Conservation (phyloP, 2,888 invertebrate genomes). For the Drosophila suboccidentalis region DNA sequence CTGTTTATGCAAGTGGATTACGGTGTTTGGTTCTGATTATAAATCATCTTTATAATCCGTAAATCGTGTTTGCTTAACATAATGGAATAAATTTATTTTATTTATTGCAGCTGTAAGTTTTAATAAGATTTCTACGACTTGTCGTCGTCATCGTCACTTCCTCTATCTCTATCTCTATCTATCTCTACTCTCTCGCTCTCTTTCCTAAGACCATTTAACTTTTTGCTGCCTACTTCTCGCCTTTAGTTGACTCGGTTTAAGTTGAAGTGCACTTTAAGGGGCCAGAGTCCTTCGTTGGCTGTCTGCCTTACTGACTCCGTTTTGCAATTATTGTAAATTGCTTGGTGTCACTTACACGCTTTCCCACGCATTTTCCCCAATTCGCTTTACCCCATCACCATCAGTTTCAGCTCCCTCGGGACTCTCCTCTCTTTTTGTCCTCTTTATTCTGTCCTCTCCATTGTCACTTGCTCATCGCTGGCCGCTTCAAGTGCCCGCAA, state of each 20-base stretch:
- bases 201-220: slow-evolving; percentile 41
- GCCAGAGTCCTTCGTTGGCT: slow-evolving; percentile 13
- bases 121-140: slow-evolving; percentile 77
- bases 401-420: slow-evolving; percentile 35
- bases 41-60: slow-evolving; percentile 82
- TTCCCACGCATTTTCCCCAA: slow-evolving; percentile 72
- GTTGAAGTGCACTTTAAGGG: slow-evolving; percentile 70
- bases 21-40: slow-evolving; percentile 82
- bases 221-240: slow-evolving; percentile 39
- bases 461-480: slow-evolving; percentile 63
- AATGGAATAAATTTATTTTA: slow-evolving; percentile 83
- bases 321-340: slow-evolving; percentile 78
- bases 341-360: slow-evolving; percentile 76
- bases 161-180: neutral
- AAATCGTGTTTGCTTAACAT: slow-evolving; percentile 83
- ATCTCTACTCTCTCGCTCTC: neutral
- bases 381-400: slow-evolving; percentile 31
- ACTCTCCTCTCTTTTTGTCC: slow-evolving; percentile 9
- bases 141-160: slow-evolving; percentile 22
- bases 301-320: slow-evolving; percentile 34
- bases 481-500: slow-evolving; percentile 63
- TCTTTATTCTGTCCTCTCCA: slow-evolving; percentile 29
- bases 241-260: slow-evolving; percentile 39
- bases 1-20: slow-evolving; percentile 82
- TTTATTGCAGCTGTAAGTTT: slow-evolving; percentile 82